Conservation (phyloP, 2,113 vertebrate genomes). For the Craseonycteris thonglongyai region DNA sequence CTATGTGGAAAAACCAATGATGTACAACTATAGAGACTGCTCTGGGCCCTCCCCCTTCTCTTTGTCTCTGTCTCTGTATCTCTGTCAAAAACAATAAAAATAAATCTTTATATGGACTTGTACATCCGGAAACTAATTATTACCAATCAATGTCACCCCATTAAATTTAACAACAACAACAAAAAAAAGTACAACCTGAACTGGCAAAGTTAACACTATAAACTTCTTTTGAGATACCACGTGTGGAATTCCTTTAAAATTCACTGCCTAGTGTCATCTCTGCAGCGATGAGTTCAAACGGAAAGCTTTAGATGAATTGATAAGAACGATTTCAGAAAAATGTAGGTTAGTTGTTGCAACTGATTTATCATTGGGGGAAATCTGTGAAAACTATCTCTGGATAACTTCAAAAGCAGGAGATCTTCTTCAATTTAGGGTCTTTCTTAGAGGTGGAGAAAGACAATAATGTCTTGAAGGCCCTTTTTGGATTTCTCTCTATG, state of each 20-base stretch:
- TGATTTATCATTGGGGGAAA: background rate
- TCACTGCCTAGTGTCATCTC: background rate
- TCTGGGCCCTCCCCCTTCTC: no score
- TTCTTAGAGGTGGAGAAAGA: background rate
- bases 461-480: background rate
- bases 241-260: background rate
- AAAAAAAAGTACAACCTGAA: background rate
- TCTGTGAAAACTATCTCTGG: background rate
- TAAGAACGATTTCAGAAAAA: background rate
- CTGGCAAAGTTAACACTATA: background rate
- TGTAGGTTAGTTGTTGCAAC: background rate
- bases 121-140: no score
- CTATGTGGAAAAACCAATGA: no score
- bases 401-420: background rate
- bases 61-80: no score
- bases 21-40: no score
- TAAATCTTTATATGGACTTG: no score
- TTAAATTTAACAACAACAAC: no score
- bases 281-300: background rate
- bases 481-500: background rate
- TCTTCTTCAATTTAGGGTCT: background rate
- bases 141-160: no score
- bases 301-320: background rate
- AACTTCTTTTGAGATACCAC: background rate
- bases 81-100: no score